A percentile compares a stretch with the other conserved stretches of the same genome.
phyloP scores from a whole-genome alignment of 2,113 vertebrate genomes.

The Gavia stellata region DNA sequence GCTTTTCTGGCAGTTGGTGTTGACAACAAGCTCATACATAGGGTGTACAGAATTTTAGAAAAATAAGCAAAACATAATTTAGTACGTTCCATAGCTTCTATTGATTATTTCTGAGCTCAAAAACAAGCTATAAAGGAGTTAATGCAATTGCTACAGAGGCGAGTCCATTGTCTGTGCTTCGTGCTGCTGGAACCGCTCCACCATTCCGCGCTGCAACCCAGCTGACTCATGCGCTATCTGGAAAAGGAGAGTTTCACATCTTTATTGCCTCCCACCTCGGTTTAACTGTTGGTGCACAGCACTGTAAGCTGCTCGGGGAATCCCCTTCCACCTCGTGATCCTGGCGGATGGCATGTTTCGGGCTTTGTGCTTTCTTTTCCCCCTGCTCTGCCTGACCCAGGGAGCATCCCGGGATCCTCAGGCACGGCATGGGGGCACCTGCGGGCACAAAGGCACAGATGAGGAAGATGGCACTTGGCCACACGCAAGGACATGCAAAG shows the following conservation, averaged over 20 bases:
- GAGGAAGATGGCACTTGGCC: not conserved
- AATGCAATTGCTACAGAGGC: not conserved
- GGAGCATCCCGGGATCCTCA: accelerated
- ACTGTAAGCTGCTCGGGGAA: not conserved
- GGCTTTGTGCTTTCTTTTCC: not conserved
- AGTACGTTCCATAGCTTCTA: not conserved
- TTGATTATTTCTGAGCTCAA: not conserved
- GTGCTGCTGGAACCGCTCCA: not conserved
- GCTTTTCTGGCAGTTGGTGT: not conserved
- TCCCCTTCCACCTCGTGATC: not conserved
- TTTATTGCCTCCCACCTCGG: not conserved
- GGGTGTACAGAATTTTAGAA: not conserved
- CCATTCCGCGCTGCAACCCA: accelerated
- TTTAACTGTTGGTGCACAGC: not conserved
- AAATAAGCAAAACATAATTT: not conserved
- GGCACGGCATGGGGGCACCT: accelerated
- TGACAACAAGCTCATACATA: not conserved
- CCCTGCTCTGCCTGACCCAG: not conserved
- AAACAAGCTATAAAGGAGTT: not conserved
- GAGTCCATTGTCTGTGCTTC: not conserved
- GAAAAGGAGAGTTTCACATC: not conserved
- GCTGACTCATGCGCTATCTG: not conserved
- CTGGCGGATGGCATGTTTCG: accelerated
- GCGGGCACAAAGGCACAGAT: not conserved
- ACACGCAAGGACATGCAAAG: not conserved